Evolutionary conservation across 2,113 vertebrate species (phyloP).

Genomic region (Protobothrops mucrosquamatus): DNA sequence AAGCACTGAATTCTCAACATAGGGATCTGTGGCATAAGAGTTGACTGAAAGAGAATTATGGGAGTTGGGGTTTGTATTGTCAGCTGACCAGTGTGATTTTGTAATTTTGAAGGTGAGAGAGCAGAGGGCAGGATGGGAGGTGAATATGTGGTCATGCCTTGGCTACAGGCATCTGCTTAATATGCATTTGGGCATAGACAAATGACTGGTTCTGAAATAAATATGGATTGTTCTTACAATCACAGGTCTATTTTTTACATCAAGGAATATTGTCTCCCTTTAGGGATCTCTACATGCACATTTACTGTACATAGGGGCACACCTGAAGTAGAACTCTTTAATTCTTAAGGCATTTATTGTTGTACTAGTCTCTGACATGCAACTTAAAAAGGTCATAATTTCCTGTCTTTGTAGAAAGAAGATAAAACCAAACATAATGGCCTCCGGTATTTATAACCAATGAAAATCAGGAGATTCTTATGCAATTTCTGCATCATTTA

Average conservation of each 20-base stretch:
- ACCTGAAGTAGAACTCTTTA: no score
- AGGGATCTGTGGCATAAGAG: not conserved
- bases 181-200: not conserved
- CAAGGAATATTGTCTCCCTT: not conserved
- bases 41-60: not conserved
- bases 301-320: not conserved
- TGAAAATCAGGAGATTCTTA: not conserved
- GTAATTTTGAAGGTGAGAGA: not conserved
- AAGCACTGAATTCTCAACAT: not conserved
- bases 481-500: not conserved
- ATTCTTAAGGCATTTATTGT: not conserved
- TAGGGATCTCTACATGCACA: no score
- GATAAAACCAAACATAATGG: not conserved
- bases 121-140: not conserved
- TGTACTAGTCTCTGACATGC: not conserved
- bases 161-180: not conserved
- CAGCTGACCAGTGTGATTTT: not conserved
- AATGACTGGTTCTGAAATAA: not conserved
- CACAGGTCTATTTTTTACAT: not conserved
- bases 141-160: not conserved
- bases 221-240: not conserved
- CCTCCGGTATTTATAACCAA: not conserved
- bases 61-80: not conserved
- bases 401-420: not conserved
- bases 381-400: not conserved